Evolutionary conservation across 1,140 invertebrate genomes (phyloP).

Genomic region (Pseudomyrmex gracilis): DNA sequence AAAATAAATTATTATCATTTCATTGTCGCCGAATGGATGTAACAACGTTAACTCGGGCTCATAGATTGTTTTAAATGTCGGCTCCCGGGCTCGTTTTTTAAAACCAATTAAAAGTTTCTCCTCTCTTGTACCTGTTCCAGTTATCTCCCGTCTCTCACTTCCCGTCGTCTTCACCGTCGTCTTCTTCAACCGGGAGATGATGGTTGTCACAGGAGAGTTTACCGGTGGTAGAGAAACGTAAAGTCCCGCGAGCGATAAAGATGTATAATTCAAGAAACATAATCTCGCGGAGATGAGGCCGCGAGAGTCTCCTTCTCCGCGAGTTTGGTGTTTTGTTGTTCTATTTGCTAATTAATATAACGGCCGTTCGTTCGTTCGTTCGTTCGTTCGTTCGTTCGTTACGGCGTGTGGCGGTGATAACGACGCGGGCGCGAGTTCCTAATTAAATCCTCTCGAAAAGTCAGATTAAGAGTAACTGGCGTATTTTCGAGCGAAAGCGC

Average conservation of each 20-base stretch:
- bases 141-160: slow-evolving; percentile 40
- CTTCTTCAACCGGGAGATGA: slow-evolving; percentile 59
- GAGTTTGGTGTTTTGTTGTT: background rate
- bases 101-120: slow-evolving; percentile 79
- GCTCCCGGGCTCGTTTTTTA: slow-evolving; percentile 71
- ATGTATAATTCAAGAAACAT: slow-evolving; percentile 57
- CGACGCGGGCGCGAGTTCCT: slow-evolving; percentile 18
- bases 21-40: slow-evolving; percentile 45
- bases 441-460: slow-evolving; percentile 39
- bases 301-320: background rate
- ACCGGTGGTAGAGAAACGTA: slow-evolving; percentile 15
- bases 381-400: slow-evolving; percentile 2
- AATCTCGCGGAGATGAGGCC: slow-evolving; percentile 30
- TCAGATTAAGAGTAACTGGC: slow-evolving; percentile 46
- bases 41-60: slow-evolving; percentile 46
- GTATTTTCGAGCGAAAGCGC: slow-evolving; percentile 31
- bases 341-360: slow-evolving; percentile 59
- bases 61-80: slow-evolving; percentile 61
- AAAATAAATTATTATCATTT: slow-evolving; percentile 52
- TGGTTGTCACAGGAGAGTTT: slow-evolving; percentile 70
- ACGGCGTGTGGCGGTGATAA: background rate
- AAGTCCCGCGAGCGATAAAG: slow-evolving; percentile 51
- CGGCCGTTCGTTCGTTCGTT: slow-evolving; percentile 31
- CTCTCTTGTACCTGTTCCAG: slow-evolving; percentile 45
- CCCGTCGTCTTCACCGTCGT: slow-evolving; percentile 35